phyloP scores from a whole-genome alignment of 2,113 vertebrate genomes.

The Agelaius phoeniceus region DNA sequence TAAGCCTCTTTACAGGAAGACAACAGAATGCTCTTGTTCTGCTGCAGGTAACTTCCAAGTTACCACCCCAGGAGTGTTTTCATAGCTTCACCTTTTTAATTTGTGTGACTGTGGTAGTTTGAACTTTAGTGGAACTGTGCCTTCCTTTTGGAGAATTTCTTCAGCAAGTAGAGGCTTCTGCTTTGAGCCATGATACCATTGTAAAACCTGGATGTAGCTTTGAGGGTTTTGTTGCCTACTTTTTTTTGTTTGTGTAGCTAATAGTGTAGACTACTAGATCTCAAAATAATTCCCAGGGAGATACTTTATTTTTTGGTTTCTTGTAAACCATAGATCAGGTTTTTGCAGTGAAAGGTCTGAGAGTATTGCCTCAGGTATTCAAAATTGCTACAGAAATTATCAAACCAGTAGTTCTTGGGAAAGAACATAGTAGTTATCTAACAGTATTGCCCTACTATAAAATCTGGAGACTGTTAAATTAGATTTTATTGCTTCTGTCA shows the following conservation, averaged over 20 bases:
- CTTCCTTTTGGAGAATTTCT: neutral
- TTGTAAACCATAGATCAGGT: neutral
- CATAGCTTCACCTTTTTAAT: neutral
- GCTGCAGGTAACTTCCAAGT: slow-evolving; percentile 81
- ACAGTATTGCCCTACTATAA: neutral
- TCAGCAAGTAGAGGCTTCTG: neutral
- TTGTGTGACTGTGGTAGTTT: neutral
- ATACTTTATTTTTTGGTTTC: neutral
- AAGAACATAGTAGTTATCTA: neutral
- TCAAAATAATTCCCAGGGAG: neutral
- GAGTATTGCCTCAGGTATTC: neutral
- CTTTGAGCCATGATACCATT: neutral
- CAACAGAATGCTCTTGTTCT: slow-evolving; percentile 83
- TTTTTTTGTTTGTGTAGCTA: neutral
- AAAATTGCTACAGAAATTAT: neutral
- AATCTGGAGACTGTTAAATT: neutral
- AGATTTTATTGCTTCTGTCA: neutral
- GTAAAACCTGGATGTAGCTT: neutral
- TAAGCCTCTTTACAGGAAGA: slow-evolving; percentile 88
- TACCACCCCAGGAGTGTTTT: neutral
- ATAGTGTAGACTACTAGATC: neutral
- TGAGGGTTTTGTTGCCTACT: neutral
- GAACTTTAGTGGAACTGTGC: neutral
- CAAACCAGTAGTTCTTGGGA: neutral
- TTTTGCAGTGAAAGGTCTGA: neutral